A percentile compares a stretch with the other conserved stretches of the same genome.
Evolutionary conservation across 2,113 vertebrate species (phyloP).

Genomic region (Himantopus leucocephalus): DNA sequence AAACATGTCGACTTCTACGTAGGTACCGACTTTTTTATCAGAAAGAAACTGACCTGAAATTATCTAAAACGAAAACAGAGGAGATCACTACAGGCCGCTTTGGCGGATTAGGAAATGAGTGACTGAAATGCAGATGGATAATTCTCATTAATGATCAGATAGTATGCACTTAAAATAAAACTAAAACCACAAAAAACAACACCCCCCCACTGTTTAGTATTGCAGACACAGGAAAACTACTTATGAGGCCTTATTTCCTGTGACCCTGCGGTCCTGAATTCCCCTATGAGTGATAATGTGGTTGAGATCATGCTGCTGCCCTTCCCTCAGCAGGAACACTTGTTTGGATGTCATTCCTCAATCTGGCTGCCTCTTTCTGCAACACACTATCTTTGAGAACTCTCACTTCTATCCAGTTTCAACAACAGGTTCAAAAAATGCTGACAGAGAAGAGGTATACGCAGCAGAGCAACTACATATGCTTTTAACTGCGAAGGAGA

Average conservation of each 20-base stretch:
- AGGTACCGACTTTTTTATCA: constrained; percentile 95
- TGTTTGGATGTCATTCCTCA: neutral
- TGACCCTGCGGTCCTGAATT: neutral
- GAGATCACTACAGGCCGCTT: neutral
- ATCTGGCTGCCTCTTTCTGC: neutral
- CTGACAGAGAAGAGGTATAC: neutral
- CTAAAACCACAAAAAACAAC: neutral
- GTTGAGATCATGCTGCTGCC: neutral
- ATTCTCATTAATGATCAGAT: neutral
- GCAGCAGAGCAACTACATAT: neutral
- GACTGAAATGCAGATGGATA: neutral
- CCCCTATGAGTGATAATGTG: neutral
- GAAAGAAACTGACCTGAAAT: constrained; percentile 98
- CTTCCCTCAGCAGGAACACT: neutral
- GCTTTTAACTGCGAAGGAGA: neutral
- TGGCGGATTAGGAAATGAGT: neutral
- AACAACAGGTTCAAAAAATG: neutral
- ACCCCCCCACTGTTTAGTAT: neutral
- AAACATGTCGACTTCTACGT: constrained; percentile 97
- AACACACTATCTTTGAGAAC: neutral
- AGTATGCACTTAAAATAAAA: neutral
- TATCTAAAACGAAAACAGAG: constrained; percentile 77
- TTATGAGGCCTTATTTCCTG: neutral
- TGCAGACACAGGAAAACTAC: neutral
- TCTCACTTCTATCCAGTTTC: neutral